Conservation (phyloP, 2,113 vertebrate genomes). For the Ameiurus melas region DNA sequence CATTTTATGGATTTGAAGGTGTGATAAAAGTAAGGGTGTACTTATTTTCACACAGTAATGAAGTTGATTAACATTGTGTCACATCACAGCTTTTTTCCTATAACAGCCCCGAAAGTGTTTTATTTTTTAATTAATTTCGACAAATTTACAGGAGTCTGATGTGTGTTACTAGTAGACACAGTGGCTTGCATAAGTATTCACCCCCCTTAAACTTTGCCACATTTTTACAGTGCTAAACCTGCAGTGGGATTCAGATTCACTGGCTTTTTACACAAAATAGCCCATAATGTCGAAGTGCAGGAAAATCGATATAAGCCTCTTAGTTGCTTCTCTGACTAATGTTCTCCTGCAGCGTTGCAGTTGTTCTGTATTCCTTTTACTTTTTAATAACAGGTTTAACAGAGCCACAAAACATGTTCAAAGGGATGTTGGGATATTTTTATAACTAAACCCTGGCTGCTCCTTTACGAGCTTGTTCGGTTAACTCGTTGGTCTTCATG, state of each 20-base stretch:
- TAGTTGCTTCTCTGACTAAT: background rate
- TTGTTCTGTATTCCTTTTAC: background rate
- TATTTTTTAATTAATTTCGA: no score
- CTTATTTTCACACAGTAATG: no score
- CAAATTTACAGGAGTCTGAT: background rate
- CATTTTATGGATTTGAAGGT: no score
- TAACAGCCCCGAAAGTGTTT: no score
- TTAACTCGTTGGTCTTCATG: background rate
- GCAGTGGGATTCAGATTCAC: background rate
- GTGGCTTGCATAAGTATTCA: background rate
- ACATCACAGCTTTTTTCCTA: no score
- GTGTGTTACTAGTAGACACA: background rate
- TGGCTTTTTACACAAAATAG: background rate
- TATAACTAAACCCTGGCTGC: background rate
- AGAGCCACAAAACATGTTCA: background rate
- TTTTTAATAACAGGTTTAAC: background rate
- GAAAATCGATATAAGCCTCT: background rate
- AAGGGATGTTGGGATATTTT: background rate
- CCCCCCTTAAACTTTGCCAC: background rate
- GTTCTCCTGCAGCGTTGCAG: background rate
- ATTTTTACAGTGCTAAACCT: background rate
- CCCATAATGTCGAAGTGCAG: no score
- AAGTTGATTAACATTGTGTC: no score
- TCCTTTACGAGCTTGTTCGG: background rate
- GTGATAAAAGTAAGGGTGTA: no score